Base-by-base conservation (phyloP, 2,113 vertebrate species). In the Desmodus rotundus region DNA sequence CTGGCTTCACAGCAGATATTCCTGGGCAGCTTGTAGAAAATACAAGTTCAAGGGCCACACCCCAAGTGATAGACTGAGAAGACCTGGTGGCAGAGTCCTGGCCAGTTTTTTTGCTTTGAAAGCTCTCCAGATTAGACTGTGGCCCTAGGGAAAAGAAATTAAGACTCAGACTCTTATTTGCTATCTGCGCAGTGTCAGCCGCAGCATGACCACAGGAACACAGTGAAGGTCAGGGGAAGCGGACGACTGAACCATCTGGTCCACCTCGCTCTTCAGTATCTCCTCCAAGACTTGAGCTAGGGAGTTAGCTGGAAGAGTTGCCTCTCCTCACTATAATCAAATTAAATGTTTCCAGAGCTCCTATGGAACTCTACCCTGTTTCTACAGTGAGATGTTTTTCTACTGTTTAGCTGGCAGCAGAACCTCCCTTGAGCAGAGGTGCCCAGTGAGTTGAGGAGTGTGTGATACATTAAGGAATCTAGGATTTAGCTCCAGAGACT, bases 161-260 rank as follows among this genome's bases (percentile, higher is more conserved):
- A 14, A n/a, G 72, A 9, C 80, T 15, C 43, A 1, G 33, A 26
- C 36, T 8, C 36, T 50, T 2, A 22, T 13, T 31, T 26, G 36
- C 72, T 4, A 0, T 41, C 17, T 33, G n/a, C 20, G 3, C 41
- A 20, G 31, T 9, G 19, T 16, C 7, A 0, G 87, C 72, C 43
- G 22, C 12, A 4, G 17, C 73, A 13, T n/a, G 36, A 3, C 11
- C 7, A 0, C 13, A 26, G 26, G 65, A 24, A 24, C 8, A 1
- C 47, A 15, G 47, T 1, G 19, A 31, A 3, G 20, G 84, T 10
- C 28, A 28, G 31, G 78, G 67, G 8, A 20, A 19, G 3, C 1
- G 0, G 7, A 3, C 1, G 38, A 12, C 43, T 0, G 0, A 14
- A n/a, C 4, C 4, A 1, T 14, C 36, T 19, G 26, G 65, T 50